Conservation (phyloP, 2,888 invertebrate species). For the Malthinus flaveolus region DNA sequence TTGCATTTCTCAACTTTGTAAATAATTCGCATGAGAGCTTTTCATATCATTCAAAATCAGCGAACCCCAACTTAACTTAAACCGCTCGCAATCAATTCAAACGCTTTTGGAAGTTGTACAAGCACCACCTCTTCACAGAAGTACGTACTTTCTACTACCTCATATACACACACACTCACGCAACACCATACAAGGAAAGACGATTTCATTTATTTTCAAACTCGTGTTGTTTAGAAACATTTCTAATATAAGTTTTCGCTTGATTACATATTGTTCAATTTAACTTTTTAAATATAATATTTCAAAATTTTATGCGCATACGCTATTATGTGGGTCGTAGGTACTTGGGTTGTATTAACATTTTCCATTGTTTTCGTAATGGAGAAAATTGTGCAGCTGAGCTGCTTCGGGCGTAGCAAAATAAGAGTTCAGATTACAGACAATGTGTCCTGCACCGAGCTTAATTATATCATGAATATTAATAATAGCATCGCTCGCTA, state of each 20-base stretch:
- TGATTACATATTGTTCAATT: too few species aligned
- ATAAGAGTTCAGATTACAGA: constrained; percentile 1
- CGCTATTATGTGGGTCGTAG: too few species aligned
- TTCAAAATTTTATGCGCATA: too few species aligned
- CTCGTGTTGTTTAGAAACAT: too few species aligned
- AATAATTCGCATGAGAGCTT: constrained; percentile 17
- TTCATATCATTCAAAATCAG: constrained; percentile 18
- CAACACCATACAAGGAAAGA: not conserved
- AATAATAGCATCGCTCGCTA: not conserved
- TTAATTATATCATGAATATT: constrained; percentile 19
- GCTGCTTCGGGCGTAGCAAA: too few species aligned
- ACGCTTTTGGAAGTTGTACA: constrained; percentile 11
- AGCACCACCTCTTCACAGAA: constrained; percentile 14
- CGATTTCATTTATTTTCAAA: too few species aligned
- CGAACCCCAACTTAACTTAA: constrained; percentile 14
- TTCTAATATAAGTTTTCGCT: too few species aligned
- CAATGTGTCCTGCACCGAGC: constrained; percentile 6
- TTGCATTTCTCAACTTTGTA: constrained; percentile 19
- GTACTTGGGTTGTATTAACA: too few species aligned
- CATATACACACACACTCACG: not conserved
- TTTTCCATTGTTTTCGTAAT: too few species aligned
- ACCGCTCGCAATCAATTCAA: constrained; percentile 18
- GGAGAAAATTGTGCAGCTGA: too few species aligned
- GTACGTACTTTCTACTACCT: constrained; percentile 7
- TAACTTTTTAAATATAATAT: too few species aligned